Evolutionary conservation across 2,797 vertebrate species (phyloP), one percentile per base, ranked within the genome.

Genomic region (Tangara arthus): DNA sequence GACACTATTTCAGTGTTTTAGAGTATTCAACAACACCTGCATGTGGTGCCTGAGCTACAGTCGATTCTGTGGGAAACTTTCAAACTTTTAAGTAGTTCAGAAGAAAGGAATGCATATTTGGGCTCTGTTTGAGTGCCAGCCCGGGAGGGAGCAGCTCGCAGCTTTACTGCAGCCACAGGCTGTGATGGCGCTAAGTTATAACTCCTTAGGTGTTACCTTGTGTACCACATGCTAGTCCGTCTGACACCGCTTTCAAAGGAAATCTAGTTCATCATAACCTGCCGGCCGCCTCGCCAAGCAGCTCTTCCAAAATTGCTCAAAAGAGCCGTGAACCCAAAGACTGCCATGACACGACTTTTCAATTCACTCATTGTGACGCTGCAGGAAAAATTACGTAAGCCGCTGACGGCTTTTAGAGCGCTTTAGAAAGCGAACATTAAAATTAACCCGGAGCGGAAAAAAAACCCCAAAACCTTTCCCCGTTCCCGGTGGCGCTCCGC

Each of bases 401-500:
- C n/a, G 1, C 28, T 1, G n/a, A 6, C 2, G 27, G 13, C 14
- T 32, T 79, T 26, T 3, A 7, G 30, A 55, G 30, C 21, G 3
- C 49, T 9, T 23, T 32, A 32, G 23, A 35, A 70, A 69, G 47
- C 17, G 24, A 55, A 21, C 34, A 47, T 70, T 22, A 12, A 69
- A 44, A 37, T 2, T 12, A 84, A 32, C 42, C 3, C 16, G 4
- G 4, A 22, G 4, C 13, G 3, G 17, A 7, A 21, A 66, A 34
- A n/a, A 47, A 15, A 26, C 14, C 4, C 8, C 8, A 2, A 14
- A 47, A 47, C 9, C 52, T 35, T 68, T 28, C 20, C 11, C 17
- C 6, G 5, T 11, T 1, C 0, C 32, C 26, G 9, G 66, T 3
- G n/a, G 15, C 26, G 27, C 35, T 7, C 7, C 34, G 2, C 18